Percentiles rank a stretch among this genome's conserved stretches.
These are phyloP conservation scores for Brachionus rubens DNA, from an alignment of 1,140 invertebrate genomes.

Conservation along the genomic window DNA sequence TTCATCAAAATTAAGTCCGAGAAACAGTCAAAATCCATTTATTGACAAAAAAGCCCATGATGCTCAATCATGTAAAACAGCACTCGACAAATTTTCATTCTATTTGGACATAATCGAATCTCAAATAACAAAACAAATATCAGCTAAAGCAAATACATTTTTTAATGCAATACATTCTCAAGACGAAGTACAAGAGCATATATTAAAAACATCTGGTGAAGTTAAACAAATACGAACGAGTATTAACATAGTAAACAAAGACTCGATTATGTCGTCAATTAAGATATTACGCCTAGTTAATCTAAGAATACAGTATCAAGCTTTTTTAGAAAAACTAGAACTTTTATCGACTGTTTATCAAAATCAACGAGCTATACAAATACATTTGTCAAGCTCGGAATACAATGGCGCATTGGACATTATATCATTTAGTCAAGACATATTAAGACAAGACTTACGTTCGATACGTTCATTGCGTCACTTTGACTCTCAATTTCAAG, in stretches of 20 bases:
- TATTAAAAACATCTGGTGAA: background rate
- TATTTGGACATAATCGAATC: conserved; percentile 92
- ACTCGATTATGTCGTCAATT: conserved; percentile 23
- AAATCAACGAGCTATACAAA: conserved; percentile 92
- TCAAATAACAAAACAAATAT: conserved; percentile 88
- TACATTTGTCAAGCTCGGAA: conserved; percentile 87
- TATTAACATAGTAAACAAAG: background rate
- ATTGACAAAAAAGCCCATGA: background rate
- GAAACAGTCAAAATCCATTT: background rate
- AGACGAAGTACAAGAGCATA: conserved; percentile 47
- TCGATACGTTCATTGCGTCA: conserved; percentile 87
- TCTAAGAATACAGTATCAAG: conserved; percentile 5
- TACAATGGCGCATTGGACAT: conserved; percentile 95
- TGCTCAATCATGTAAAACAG: conserved; percentile 7
- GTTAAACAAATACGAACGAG: conserved; percentile 2
- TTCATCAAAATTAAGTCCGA: background rate
- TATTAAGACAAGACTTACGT: conserved; percentile 77
- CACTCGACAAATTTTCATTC: conserved; percentile 55
- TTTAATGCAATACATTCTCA: conserved; percentile 70
- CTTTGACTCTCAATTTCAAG: conserved; percentile 86
- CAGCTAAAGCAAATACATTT: conserved; percentile 90
- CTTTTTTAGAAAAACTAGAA: conserved; percentile 64
- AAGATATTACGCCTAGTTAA: background rate
- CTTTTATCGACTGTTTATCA: conserved; percentile 92
- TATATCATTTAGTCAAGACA: conserved; percentile 91